Evolutionary conservation across 2,113 vertebrate genomes (phyloP).

Genomic region (Hippocampus abdominalis): DNA sequence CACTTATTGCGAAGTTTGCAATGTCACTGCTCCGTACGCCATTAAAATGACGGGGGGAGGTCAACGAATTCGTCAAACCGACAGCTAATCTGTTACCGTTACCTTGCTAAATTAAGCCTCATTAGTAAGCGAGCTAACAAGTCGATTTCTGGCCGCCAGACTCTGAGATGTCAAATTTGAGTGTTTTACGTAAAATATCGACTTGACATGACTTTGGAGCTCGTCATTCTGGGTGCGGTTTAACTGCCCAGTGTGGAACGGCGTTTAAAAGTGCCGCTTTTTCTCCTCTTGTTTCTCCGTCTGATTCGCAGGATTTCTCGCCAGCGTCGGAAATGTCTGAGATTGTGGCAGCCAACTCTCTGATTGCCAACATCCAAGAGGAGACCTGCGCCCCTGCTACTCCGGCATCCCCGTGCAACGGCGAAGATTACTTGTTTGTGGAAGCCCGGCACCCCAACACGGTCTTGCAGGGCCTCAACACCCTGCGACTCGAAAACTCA

Average conservation of each 20-base stretch:
- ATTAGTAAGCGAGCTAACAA: conserved; percentile 36
- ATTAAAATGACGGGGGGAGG: not conserved
- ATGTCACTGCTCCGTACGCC: too few species aligned
- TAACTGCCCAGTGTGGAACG: too few species aligned
- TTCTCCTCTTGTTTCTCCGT: not conserved
- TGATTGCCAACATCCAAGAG: conserved; percentile 39
- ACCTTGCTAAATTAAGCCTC: conserved; percentile 38
- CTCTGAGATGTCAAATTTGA: conserved; percentile 1
- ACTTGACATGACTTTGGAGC: not conserved
- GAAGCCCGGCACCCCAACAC: conserved; percentile 71
- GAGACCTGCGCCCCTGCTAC: conserved; percentile 19
- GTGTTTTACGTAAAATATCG: conserved; percentile 1
- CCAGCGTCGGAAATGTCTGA: conserved; percentile 65
- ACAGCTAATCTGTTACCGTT: not conserved
- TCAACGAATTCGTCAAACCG: not conserved
- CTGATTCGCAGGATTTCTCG: conserved; percentile 20
- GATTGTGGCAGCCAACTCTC: conserved; percentile 50
- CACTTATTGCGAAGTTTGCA: not conserved
- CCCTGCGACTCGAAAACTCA: conserved; percentile 74
- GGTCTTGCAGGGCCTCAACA: conserved; percentile 77
- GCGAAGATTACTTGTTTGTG: conserved; percentile 74
- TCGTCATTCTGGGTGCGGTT: not conserved
- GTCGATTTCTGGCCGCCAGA: conserved; percentile 19
- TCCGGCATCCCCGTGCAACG: conserved; percentile 35
- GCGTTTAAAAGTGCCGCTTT: not conserved